Conservation (phyloP, 2,888 invertebrate species). For the Tinea pellionella region DNA sequence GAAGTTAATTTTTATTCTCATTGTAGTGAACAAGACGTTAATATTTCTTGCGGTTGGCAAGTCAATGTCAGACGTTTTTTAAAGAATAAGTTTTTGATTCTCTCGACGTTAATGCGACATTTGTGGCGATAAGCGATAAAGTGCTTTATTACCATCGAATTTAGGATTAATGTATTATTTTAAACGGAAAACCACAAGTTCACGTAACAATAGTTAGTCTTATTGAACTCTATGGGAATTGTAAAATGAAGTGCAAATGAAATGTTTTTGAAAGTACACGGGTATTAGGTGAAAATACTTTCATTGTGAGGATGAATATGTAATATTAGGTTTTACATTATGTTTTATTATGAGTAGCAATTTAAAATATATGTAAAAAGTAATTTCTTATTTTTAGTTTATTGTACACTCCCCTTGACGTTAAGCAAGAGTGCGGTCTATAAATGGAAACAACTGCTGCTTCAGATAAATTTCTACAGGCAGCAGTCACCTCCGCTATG, state of each 20-base stretch:
- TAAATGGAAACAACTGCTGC: too few species aligned
- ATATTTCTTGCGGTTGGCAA: slow-evolving; percentile 3
- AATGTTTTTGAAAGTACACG: not conserved
- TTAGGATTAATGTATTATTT: too few species aligned
- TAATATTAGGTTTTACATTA: not conserved
- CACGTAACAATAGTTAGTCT: not conserved
- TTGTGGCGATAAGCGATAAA: not conserved
- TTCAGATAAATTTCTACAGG: too few species aligned
- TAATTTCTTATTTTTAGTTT: too few species aligned
- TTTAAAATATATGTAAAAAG: too few species aligned
- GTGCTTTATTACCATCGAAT: too few species aligned
- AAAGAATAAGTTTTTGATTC: not conserved
- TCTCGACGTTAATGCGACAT: not conserved
- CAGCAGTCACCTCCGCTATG: too few species aligned
- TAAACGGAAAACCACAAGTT: not conserved
- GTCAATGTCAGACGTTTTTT: slow-evolving; percentile 1
- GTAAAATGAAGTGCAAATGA: not conserved
- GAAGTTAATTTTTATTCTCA: not conserved
- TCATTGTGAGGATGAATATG: not conserved
- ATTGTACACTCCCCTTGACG: too few species aligned
- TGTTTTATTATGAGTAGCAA: not conserved
- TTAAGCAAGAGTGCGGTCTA: too few species aligned
- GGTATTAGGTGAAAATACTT: not conserved
- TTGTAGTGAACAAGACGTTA: not conserved
- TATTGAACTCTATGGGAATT: not conserved